phyloP scores from a whole-genome alignment of 1,140 invertebrate genomes.

The Popillia japonica region DNA sequence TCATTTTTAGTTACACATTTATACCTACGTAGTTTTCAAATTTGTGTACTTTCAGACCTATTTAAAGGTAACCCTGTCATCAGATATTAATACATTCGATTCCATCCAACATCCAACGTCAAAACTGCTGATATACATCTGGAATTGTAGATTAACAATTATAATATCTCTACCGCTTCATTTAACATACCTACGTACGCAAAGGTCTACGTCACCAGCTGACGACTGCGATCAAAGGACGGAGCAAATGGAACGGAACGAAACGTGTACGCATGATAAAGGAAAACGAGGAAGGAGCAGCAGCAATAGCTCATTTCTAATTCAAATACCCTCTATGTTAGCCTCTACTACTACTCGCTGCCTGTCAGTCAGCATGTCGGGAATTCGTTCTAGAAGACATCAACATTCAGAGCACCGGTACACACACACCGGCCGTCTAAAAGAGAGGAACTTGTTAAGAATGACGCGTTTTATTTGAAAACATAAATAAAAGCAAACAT shows the following conservation, averaged over 20 bases:
- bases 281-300: background rate
- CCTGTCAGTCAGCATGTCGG: slow-evolving; percentile 15
- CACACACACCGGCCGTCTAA: background rate
- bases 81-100: no score
- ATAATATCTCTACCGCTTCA: slow-evolving; percentile 4
- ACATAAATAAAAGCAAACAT: slow-evolving; percentile 34
- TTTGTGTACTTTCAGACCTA: no score
- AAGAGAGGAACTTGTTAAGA: slow-evolving; percentile 10
- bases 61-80: no score
- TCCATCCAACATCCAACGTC: no score
- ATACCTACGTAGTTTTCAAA: no score
- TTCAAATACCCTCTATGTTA: slow-evolving; percentile 11
- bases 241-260: slow-evolving; percentile 2
- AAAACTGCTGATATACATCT: background rate
- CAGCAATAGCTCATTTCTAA: slow-evolving; percentile 8
- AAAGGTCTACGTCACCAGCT: slow-evolving; percentile 5
- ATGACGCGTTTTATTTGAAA: slow-evolving; percentile 30
- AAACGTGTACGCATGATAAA: background rate
- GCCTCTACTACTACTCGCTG: background rate
- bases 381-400: background rate
- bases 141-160: slow-evolving; percentile 5
- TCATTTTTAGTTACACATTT: no score
- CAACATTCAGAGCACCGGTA: background rate
- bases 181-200: slow-evolving; percentile 20
- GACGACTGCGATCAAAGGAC: background rate